Base-by-base conservation (phyloP, 2,797 vertebrate species). In the Xiphophorus birchmanni region DNA sequence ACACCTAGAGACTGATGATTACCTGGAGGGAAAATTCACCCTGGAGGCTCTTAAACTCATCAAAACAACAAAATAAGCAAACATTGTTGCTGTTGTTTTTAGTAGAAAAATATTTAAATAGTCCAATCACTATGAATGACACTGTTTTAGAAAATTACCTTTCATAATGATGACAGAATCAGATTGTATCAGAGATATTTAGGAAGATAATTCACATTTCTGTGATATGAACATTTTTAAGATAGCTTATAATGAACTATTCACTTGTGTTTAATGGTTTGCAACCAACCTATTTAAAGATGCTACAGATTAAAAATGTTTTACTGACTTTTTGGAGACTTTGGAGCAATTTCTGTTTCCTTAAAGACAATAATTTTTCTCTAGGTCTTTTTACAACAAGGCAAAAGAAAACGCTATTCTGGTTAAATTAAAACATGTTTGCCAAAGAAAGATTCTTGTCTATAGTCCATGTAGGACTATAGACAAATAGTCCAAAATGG, bases 11-110 rank as follows among this genome's bases (percentile, higher is more conserved):
- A 80, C 42, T 35, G 74, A 40, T 47, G 75, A 87, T 74, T 79
- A 85, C 87, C 89, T 79, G 72, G 48, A 88, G 80, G 82, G 67
- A 74, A 81, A 82, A 78, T 73, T 74, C 74, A 72, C 78, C 80
- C 47, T 72, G 58, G 74, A 37, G 56, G 79, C 75, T 84, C 77
- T 6, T 82, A 72, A 87, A 86, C 76, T 48, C 73, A 75, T 84
- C 86, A 81, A 40, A 50, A 63, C 8, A 21, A 76, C 80, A 74
- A 82, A 74, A 79, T 67, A 76, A 84, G 80, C 82, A 54, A 73
- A 9, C 44, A 54, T 44, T 82, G 75, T 42, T 44, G 56, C 65
- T 40, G 65, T 67, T 35, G 86, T 80, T 85, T 75, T 8, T 73
- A 32, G 32, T 58, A 44, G n/a, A 40, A 15, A 48, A 18, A 26